These are phyloP conservation scores for Spisula subtruncata DNA, from an alignment of 2,888 invertebrate species.

Conservation along the genomic window DNA sequence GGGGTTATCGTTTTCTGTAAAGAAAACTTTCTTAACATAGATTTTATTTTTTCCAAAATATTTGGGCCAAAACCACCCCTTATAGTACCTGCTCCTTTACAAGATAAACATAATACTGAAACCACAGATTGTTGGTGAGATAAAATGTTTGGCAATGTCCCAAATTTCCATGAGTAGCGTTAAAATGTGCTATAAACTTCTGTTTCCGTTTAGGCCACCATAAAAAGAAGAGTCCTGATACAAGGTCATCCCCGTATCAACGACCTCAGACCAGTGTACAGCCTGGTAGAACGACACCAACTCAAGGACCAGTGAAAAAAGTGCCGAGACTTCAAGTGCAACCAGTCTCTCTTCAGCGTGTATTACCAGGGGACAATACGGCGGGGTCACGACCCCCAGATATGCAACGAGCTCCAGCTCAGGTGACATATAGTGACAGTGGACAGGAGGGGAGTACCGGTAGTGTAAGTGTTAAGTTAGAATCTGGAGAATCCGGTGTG, in stretches of 20 bases:
- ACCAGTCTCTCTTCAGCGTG: conserved; percentile 49
- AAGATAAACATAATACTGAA: too few species aligned
- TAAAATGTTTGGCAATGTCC: too few species aligned
- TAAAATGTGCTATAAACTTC: too few species aligned
- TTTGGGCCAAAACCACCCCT: too few species aligned
- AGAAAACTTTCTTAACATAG: too few species aligned
- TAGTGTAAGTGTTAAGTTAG: conserved; percentile 43
- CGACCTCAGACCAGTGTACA: conserved; percentile 23
- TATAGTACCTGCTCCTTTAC: too few species aligned
- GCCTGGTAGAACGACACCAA: conserved; percentile 33
- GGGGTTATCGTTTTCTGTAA: too few species aligned
- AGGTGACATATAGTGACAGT: conserved; percentile 9
- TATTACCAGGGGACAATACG: conserved; percentile 18
- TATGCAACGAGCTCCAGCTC: conserved; percentile 45
- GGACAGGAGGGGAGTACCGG: conserved; percentile 21
- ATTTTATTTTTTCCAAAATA: too few species aligned
- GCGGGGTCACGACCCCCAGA: conserved; percentile 23
- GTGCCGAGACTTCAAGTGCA: conserved; percentile 12
- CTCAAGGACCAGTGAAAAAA: neutral
- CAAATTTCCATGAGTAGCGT: too few species aligned
- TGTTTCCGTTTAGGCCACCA: conserved; percentile 49
- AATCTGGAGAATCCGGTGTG: conserved; percentile 34
- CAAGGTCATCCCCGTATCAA: conserved; percentile 52
- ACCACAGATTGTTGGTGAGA: too few species aligned
- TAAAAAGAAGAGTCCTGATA: conserved; percentile 55